A percentile compares a stretch with the other conserved stretches of the same genome.
Evolutionary conservation across 1,140 invertebrate species (phyloP).

Genomic region (Eriosoma lanigerum): DNA sequence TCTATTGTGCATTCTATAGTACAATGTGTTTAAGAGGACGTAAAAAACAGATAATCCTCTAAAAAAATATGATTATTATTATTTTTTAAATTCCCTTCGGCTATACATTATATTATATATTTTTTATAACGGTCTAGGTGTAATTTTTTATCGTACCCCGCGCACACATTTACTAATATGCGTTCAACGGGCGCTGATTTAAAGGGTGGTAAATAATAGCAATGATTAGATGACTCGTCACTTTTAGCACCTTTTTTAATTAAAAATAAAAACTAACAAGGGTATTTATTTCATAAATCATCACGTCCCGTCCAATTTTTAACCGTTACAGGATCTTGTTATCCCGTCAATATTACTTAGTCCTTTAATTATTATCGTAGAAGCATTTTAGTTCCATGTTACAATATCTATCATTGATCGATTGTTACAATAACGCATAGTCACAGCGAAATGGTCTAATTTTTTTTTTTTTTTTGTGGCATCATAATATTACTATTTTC

Average conservation of each 20-base stretch:
- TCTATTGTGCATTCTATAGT: not conserved
- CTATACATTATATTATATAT: no score
- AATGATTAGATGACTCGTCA: slow-evolving; percentile 48
- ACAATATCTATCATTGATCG: not conserved
- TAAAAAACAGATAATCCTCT: slow-evolving; percentile 16
- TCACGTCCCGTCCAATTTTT: slow-evolving; percentile 23
- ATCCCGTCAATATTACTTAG: slow-evolving; percentile 24
- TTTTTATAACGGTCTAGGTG: not conserved
- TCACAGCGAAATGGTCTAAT: not conserved
- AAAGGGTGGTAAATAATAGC: slow-evolving; percentile 44
- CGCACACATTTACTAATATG: not conserved
- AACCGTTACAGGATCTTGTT: slow-evolving; percentile 26
- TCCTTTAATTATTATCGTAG: slow-evolving; percentile 29
- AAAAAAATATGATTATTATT: not conserved
- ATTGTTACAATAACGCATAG: slow-evolving; percentile 32
- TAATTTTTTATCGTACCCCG: not conserved
- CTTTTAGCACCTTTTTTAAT: slow-evolving; percentile 51
- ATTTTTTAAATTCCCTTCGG: not conserved
- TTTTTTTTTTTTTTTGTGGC: not conserved
- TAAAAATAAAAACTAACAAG: slow-evolving; percentile 37
- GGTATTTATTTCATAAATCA: slow-evolving; percentile 44
- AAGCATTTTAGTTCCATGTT: slow-evolving; percentile 28
- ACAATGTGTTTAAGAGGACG: not conserved
- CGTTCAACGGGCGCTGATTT: slow-evolving; percentile 27
- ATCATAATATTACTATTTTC: not conserved